These are phyloP conservation scores for Microcebus griseorufus DNA, from an alignment of 2,113 vertebrate species.

Conservation along the genomic window DNA sequence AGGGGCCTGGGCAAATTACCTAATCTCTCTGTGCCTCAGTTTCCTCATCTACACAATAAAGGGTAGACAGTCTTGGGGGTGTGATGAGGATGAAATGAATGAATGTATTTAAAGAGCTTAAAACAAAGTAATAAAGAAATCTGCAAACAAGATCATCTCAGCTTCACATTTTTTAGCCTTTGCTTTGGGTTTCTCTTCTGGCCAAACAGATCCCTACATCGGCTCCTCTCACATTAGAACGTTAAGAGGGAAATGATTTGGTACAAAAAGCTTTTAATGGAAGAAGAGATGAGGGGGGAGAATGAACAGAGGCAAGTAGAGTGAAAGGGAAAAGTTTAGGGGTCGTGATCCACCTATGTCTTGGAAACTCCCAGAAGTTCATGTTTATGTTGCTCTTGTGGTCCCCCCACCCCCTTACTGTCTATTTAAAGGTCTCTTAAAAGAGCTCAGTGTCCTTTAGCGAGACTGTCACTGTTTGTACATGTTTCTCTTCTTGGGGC, in stretches of 20 bases:
- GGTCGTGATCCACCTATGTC: accelerated
- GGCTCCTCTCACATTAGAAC: not conserved
- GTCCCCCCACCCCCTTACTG: accelerated
- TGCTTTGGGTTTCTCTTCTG: not conserved
- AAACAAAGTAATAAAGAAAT: not conserved
- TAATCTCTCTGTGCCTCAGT: not conserved
- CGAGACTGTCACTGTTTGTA: accelerated
- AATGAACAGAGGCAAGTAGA: not conserved
- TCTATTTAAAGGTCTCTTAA: not conserved
- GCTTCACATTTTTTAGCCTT: not conserved
- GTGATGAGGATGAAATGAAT: not conserved
- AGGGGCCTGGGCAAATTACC: too few species aligned
- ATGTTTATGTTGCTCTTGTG: too few species aligned
- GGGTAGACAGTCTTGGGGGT: not conserved
- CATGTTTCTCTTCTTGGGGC: accelerated
- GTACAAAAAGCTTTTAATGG: not conserved
- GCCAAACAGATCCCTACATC: not conserved
- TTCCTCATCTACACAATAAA: not conserved
- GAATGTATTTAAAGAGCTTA: not conserved
- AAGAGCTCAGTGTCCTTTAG: not conserved
- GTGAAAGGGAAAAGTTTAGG: not conserved
- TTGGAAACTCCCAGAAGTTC: too few species aligned
- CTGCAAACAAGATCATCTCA: too few species aligned
- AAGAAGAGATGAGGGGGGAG: not conserved
- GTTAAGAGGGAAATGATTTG: not conserved